A percentile compares a stretch with the other conserved stretches of the same genome.
Conservation (phyloP, 2,113 vertebrate species). For the Notothenia rossii region DNA sequence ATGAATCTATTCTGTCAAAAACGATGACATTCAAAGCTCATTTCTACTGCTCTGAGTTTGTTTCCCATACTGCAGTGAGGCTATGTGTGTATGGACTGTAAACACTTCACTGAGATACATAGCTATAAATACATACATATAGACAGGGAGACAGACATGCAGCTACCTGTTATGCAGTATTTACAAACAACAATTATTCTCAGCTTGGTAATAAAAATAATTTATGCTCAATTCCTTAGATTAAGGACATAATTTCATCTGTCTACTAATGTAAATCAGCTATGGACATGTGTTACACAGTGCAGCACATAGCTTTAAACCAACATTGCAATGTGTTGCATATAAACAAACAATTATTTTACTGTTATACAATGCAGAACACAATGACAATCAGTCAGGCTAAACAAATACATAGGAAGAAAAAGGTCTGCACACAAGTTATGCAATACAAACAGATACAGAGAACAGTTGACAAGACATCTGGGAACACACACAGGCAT, state of each 20-base stretch:
- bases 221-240: conserved; percentile 12
- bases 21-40: conserved; percentile 6
- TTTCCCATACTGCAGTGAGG: background rate
- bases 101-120: conserved; percentile 6
- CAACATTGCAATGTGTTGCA: conserved; percentile 41
- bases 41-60: conserved; percentile 1
- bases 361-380: conserved; percentile 36
- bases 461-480: conserved; percentile 51
- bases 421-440: conserved; percentile 45
- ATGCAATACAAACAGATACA: conserved; percentile 57
- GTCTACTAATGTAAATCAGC: conserved; percentile 5
- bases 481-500: conserved; percentile 57
- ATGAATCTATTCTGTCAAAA: too few relatives aligned
- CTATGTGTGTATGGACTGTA: background rate
- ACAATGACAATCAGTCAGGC: conserved; percentile 44
- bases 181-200: conserved; percentile 41
- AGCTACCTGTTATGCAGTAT: conserved; percentile 35
- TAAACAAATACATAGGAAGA: conserved; percentile 54
- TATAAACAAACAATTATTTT: conserved; percentile 48
- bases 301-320: conserved; percentile 1
- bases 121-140: conserved; percentile 21
- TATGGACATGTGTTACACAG: conserved; percentile 27
- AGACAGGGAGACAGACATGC: conserved; percentile 22
- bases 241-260: background rate
- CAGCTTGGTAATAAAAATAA: conserved; percentile 5